Percentiles rank a stretch among this genome's conserved stretches.
Conservation (phyloP, 2,113 vertebrate genomes). For the Lagopus leucura region DNA sequence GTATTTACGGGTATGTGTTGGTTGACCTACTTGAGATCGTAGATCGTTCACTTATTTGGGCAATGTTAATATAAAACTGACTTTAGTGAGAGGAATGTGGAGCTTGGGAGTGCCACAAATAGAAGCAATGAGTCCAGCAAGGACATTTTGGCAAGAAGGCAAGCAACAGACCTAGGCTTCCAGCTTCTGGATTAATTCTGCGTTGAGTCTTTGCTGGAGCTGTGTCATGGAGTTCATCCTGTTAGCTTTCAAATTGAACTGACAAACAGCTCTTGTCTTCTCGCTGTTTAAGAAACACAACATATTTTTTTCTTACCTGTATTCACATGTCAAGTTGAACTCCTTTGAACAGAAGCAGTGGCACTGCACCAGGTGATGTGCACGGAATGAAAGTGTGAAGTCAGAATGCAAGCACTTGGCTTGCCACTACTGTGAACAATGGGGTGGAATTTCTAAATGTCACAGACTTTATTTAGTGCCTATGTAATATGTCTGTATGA, state of each 20-base stretch:
- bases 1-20: neutral
- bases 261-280: neutral
- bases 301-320: neutral
- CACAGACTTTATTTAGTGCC: slow-evolving; percentile 11
- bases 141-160: neutral
- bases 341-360: neutral
- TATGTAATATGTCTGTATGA: slow-evolving; percentile 1
- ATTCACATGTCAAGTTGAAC: neutral
- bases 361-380: neutral
- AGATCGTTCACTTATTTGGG: neutral
- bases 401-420: neutral
- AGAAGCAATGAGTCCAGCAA: neutral
- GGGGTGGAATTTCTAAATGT: neutral
- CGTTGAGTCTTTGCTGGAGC: neutral
- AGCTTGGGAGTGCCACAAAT: neutral
- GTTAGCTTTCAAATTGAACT: neutral
- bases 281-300: neutral
- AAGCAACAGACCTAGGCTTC: neutral
- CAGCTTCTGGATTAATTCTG: neutral
- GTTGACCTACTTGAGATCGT: neutral
- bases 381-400: neutral
- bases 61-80: neutral
- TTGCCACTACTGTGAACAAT: neutral
- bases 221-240: neutral
- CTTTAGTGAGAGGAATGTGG: neutral